These are phyloP conservation scores for Halocaridina rubra DNA, from an alignment of 2,888 invertebrate genomes.

Conservation along the genomic window DNA sequence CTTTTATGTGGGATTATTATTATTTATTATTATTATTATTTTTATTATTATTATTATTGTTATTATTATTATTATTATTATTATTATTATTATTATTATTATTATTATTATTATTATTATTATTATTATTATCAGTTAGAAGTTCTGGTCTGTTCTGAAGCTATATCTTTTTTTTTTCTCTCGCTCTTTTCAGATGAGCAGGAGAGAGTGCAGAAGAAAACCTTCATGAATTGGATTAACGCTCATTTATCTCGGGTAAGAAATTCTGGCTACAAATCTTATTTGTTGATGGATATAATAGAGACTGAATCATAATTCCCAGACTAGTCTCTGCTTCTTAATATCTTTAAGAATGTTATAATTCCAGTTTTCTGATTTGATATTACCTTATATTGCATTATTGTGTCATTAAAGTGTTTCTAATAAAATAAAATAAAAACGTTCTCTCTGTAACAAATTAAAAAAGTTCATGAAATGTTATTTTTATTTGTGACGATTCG, in stretches of 20 bases:
- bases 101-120: neutral
- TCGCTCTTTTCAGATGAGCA: slow-evolving; percentile 89
- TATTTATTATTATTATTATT: neutral
- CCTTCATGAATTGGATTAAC: slow-evolving; percentile 99
- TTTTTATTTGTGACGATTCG: too few relatives aligned
- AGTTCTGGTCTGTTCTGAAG: neutral
- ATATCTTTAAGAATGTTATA: too few relatives aligned
- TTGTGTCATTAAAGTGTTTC: too few relatives aligned
- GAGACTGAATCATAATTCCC: too few relatives aligned
- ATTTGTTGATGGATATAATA: neutral
- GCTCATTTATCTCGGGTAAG: slow-evolving; percentile 94
- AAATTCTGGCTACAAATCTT: neutral
- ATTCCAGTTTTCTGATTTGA: too few relatives aligned
- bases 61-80: too few relatives aligned
- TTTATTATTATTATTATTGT: neutral
- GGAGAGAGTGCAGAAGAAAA: slow-evolving; percentile 98
- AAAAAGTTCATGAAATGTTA: too few relatives aligned
- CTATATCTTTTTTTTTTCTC: neutral
- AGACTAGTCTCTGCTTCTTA: too few relatives aligned
- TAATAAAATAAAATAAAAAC: too few relatives aligned
- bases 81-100: neutral
- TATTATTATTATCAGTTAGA: slow-evolving; percentile 23
- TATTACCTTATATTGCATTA: neutral
- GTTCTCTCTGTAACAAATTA: too few relatives aligned
- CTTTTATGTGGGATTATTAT: neutral